Evolutionary conservation across 2,797 vertebrate genomes (phyloP), one percentile per base, ranked within the genome.

Genomic region (Odontamblyopus rebecca): DNA sequence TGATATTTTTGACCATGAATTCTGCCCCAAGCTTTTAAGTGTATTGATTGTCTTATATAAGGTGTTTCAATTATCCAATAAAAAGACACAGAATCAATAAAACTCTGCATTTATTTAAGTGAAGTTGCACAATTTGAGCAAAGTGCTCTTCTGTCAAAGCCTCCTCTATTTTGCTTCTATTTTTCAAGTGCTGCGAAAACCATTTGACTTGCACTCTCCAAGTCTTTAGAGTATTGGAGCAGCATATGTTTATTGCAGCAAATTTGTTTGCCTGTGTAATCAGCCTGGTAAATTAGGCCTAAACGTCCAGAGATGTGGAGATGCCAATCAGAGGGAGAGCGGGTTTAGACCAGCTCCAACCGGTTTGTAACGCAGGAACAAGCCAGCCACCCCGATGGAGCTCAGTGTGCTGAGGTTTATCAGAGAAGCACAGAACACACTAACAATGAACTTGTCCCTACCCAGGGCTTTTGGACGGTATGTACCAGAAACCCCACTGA

Each of bases 391-490:
- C 5, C 68, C 50, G 2, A 74, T 4, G 1, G 64, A 72, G 80
- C 77, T 70, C 16, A 69, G 82, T 59, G 69, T 71, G 79, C 76
- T 4, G 64, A 59, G 76, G 79, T 86, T 93, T 94, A 93, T 94
- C 91, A 84, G 79, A 69, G 67, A 79, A 79, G 78, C 71, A 72
- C 91, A 93, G 90, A 74, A 85, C 79, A 81, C 87, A 86, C 82
- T 27, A 88, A 88, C 89, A 91, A 89, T 90, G 79, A 91, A 91
- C 86, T 91, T 89, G 91, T 93, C 89, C 84, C 77, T 80, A 68
- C 84, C 80, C 82, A 86, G 83, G 82, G 65, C 76, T 86, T 85
- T 89, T 81, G 77, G 81, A 62, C 68, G 73, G 87, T 83, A 86
- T 84, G 88, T 82, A 72, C 84, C 82, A 71, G 85, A 81, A 85